Percentiles rank a stretch among this genome's conserved stretches.
These are phyloP conservation scores for Telmatochromis sp. DNA, from an alignment of 2,113 vertebrate species.

Conservation along the genomic window DNA sequence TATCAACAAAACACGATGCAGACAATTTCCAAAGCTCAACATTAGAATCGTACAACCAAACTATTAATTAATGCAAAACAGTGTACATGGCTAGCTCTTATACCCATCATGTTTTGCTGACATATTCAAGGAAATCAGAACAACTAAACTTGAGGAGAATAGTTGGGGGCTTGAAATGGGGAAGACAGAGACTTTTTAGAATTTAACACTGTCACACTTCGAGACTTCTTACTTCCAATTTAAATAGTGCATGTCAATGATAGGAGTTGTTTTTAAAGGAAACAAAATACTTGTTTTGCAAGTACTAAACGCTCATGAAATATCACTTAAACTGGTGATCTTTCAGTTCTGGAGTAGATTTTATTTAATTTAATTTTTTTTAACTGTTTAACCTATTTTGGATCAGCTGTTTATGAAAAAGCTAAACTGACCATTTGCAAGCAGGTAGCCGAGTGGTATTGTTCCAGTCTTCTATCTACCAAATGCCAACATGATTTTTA, in stretches of 20 bases:
- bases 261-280: neutral
- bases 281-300: neutral
- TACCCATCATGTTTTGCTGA: neutral
- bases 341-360: neutral
- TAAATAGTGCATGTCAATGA: neutral
- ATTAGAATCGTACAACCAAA: accelerated
- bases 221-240: neutral
- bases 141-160: neutral
- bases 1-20: accelerated
- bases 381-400: neutral
- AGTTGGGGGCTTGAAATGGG: neutral
- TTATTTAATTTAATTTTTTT: neutral
- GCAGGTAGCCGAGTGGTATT: neutral
- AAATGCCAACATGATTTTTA: neutral
- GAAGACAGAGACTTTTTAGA: neutral
- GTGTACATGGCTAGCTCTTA: neutral
- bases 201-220: neutral
- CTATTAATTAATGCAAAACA: accelerated
- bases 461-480: neutral
- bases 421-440: neutral
- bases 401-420: neutral
- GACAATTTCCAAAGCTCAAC: neutral
- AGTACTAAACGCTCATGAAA: neutral
- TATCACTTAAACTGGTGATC: neutral
- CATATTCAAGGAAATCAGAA: neutral